Base-by-base conservation (phyloP, 2,888 invertebrate genomes). In the Griposia aprilina region DNA sequence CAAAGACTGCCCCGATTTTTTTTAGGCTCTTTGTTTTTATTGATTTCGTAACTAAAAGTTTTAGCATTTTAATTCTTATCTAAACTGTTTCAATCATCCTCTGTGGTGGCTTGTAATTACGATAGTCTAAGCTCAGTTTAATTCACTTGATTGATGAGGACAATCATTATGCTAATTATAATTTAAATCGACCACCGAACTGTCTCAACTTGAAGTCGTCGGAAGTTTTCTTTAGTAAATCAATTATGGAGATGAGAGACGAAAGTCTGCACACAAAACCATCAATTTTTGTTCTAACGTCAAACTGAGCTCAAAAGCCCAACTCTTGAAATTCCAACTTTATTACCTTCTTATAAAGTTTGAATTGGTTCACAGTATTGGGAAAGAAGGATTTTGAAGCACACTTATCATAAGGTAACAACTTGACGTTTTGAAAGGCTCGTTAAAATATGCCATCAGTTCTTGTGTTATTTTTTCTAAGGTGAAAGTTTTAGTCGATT, bases 371-470 rank as follows among this genome's bases (percentile, higher is more conserved):
- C 48, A 11, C n/a, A 45, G 62, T 76, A 73, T 78, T 74, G 66
- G 52, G 26, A 13, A 55, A 71, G 71, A 63, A 74, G 74, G 60
- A 71, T 83, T 84, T 81, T 80, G 62, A 81, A 88, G 84, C 26
- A 78, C 57, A 76, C 86, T 86, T 80, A 78, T 74, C 70, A 78
- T 76, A 78, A 76, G 88, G 80, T 77, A 68, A 78, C 80, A 76
- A 79, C 68, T 87, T 80, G 80, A 76, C 66, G 73, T 69, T 78
- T 75, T 65, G 79, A 71, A 74, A 74, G 76, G 72, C 65, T 89
- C 67, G 75, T 84, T 89, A 87, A 89, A 85, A 82, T 83, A 80
- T 75, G 67, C 23, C 70, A n/a, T n/a, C n/a, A 82, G 74, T 76
- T 62, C 70, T 75, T n/a, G n/a, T n/a, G n/a, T n/a, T n/a, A n/a